These are phyloP conservation scores for Sepiola atlantica DNA, from an alignment of 2,888 invertebrate species.

Conservation along the genomic window DNA sequence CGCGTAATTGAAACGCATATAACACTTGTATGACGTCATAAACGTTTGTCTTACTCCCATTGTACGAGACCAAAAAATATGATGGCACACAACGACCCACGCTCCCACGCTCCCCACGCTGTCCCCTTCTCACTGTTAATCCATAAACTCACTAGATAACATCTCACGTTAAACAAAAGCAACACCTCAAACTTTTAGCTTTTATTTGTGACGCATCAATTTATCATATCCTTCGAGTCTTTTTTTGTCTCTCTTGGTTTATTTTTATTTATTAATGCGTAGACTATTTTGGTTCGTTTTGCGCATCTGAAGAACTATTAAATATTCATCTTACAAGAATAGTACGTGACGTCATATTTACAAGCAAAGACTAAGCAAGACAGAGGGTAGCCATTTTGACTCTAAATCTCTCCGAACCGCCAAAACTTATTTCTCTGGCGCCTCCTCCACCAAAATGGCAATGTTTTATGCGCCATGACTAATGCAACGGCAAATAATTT, in stretches of 20 bases:
- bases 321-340: background rate
- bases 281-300: background rate
- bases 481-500: background rate
- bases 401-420: background rate
- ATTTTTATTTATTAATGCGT: background rate
- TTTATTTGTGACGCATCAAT: background rate
- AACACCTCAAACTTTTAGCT: background rate
- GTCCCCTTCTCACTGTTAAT: background rate
- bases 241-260: background rate
- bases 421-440: background rate
- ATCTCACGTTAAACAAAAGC: background rate
- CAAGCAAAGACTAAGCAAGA: background rate
- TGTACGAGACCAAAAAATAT: background rate
- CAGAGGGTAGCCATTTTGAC: background rate
- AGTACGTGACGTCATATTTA: background rate
- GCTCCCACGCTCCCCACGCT: background rate
- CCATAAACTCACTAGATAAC: background rate
- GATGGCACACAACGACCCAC: background rate
- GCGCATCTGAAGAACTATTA: background rate
- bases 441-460: too few species aligned
- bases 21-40: too few species aligned
- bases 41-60: background rate
- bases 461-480: background rate
- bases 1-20: too few species aligned
- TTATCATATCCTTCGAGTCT: background rate